A percentile compares a stretch with the other conserved stretches of the same genome.
Evolutionary conservation across 2,888 invertebrate genomes (phyloP).

Genomic region (Polylopha cassiicola): DNA sequence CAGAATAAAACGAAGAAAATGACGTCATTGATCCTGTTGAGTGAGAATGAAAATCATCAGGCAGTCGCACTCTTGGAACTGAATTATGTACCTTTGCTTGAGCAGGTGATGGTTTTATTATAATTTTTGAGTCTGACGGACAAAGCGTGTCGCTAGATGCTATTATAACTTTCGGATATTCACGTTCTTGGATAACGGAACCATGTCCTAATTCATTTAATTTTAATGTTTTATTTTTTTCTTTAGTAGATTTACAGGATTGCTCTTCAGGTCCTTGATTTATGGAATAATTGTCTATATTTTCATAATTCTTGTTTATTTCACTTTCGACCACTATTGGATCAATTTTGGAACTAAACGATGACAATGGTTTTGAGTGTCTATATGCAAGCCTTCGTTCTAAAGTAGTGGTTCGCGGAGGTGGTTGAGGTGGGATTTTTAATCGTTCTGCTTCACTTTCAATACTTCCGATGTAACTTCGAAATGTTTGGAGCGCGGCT

Average conservation of each 20-base stretch:
- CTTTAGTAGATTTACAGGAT: slow-evolving; percentile 46
- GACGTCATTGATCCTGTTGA: slow-evolving; percentile 51
- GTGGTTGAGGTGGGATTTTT: slow-evolving; percentile 82
- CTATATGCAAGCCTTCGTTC: slow-evolving; percentile 74
- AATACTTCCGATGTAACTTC: slow-evolving; percentile 41
- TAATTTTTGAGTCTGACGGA: slow-evolving; percentile 76
- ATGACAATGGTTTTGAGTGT: slow-evolving; percentile 59
- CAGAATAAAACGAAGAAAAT: slow-evolving; percentile 60
- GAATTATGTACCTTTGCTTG: slow-evolving; percentile 51
- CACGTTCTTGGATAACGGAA: slow-evolving; percentile 40
- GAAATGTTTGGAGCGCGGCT: slow-evolving; percentile 60
- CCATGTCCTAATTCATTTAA: slow-evolving; percentile 33
- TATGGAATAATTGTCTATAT: slow-evolving; percentile 52
- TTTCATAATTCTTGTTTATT: slow-evolving; percentile 65
- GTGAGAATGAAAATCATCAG: slow-evolving; percentile 64
- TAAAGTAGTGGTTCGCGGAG: slow-evolving; percentile 84
- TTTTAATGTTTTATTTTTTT: slow-evolving; percentile 27
- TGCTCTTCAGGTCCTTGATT: slow-evolving; percentile 26
- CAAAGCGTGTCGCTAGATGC: slow-evolving; percentile 64
- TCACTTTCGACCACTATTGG: too few species aligned
- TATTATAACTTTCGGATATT: slow-evolving; percentile 71
- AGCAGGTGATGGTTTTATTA: slow-evolving; percentile 77
- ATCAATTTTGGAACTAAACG: slow-evolving; percentile 50
- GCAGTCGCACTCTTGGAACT: slow-evolving; percentile 71
- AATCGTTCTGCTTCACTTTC: slow-evolving; percentile 53